These are phyloP conservation scores for Daphoenositta chrysoptera DNA, from an alignment of 2,113 vertebrate species.

Conservation along the genomic window DNA sequence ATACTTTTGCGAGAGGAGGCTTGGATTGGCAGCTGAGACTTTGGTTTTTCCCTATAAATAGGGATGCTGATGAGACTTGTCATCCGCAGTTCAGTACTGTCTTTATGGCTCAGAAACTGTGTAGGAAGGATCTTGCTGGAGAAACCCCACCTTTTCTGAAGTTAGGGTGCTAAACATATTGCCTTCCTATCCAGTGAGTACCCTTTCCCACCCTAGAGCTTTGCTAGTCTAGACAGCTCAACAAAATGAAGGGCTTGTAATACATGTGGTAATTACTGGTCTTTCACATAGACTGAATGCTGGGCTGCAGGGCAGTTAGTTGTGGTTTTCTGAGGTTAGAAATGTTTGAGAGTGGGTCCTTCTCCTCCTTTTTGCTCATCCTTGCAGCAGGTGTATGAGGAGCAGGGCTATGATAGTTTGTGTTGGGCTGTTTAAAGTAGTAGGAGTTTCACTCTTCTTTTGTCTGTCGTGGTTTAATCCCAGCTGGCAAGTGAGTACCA, in stretches of 20 bases:
- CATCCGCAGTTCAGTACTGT: not conserved
- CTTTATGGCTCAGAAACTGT: not conserved
- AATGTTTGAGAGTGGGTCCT: not conserved
- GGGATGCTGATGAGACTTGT: not conserved
- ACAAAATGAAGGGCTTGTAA: not conserved
- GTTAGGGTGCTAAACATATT: not conserved
- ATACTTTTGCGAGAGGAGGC: not conserved
- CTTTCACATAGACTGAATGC: not conserved
- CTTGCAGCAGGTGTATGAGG: not conserved
- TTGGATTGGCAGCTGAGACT: not conserved
- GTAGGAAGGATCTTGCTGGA: not conserved
- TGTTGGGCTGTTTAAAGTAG: not conserved
- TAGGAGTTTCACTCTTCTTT: not conserved
- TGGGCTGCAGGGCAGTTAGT: not conserved
- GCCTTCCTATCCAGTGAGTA: not conserved
- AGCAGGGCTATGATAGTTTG: not conserved
- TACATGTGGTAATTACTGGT: not conserved
- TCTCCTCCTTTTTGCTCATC: not conserved
- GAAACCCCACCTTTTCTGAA: not conserved
- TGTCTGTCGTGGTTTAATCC: not conserved
- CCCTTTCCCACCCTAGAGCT: not conserved
- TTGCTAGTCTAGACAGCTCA: conserved; percentile 4
- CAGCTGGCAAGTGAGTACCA: not conserved
- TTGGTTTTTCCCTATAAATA: fast-evolving
- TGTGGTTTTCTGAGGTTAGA: not conserved